Base-by-base conservation (phyloP, 2,888 invertebrate genomes). In the Neoscelio sp. region DNA sequence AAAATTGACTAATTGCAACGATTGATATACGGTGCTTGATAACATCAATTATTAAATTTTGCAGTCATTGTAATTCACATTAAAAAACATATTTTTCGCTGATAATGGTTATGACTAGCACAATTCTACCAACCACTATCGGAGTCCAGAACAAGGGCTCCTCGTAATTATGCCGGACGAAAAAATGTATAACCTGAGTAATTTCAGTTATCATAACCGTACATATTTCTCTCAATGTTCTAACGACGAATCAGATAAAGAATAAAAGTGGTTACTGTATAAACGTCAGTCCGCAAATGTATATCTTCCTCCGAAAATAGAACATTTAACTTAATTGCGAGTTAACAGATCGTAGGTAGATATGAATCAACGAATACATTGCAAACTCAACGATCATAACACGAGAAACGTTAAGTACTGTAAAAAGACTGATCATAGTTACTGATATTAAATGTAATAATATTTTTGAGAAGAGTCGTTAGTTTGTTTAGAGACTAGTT, bases 191-290 rank as follows among this genome's bases (percentile, higher is more conserved):
- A 35, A 35, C 52, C 52, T 52, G 10, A 33, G 18, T 52, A 52
- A 52, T 52, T 52, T 33, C 1, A 52, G 35, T 52, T 52, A 52
- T 35, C 52, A 35, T 52, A 52, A 35, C 52, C 26, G 10, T 48
- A 48, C 48, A 48, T 48, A 48, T 64, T 48, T 48, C 48, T 38
- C 38, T 26, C 28, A 28, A 18, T 52, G 52, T 28, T 50, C 23
- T 42, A 42, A 50, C 18, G 42, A 52, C 23, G 20, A 42, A 65
- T 65, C 52, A 52, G 65, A 65, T 65, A 65, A 52, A 35, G 52
- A 10, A 42, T 65, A 52, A 65, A 52, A 40, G 10, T 52, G 52
- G 30, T 50, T 65, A 52, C 38, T n/a, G n/a, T n/a, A n/a, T n/a
- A n/a, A n/a, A 42, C 50, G 52, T 65, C 65, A 30, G 65, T 17